A percentile compares a stretch with the other conserved stretches of the same genome.
These are phyloP conservation scores for Clanis bilineata DNA, from an alignment of 2,888 invertebrate genomes.

Conservation along the genomic window DNA sequence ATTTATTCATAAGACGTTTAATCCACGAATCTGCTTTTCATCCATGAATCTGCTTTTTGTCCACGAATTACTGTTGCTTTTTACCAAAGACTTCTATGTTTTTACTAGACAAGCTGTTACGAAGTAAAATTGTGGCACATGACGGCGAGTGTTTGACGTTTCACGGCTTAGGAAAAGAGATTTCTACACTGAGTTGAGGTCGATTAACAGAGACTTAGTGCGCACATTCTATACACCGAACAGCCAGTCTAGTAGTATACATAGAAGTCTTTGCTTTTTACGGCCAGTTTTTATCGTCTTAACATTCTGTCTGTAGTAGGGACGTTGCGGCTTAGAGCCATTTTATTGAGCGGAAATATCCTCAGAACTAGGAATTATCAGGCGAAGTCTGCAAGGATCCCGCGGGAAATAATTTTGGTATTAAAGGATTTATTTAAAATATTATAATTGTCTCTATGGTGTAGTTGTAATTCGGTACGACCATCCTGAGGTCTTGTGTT, in stretches of 20 bases:
- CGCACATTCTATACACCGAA: no score
- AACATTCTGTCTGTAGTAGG: conserved; percentile 14
- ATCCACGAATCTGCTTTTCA: neutral
- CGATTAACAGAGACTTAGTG: no score
- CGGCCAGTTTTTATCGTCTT: conserved; percentile 12
- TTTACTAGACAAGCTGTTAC: no score
- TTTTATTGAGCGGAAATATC: conserved; percentile 20
- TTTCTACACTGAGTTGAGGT: no score
- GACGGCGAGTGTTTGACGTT: no score
- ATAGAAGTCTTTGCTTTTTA: conserved; percentile 4
- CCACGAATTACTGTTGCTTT: neutral
- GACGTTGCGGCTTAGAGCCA: conserved; percentile 3
- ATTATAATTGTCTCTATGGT: no score
- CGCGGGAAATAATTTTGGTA: conserved; percentile 10
- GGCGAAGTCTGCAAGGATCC: neutral
- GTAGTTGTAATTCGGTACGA: no score
- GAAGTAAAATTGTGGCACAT: no score
- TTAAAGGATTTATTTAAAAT: conserved; percentile 3
- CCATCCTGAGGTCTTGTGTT: no score
- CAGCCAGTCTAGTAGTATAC: neutral
- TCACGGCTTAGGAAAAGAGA: no score
- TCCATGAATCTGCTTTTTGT: neutral
- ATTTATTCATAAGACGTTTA: no score
- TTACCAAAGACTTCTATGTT: no score
- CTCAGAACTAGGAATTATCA: conserved; percentile 16